Percentiles rank a stretch among this genome's conserved stretches.
Evolutionary conservation across 2,113 vertebrate genomes (phyloP).

Genomic region (Spermophilus dauricus): DNA sequence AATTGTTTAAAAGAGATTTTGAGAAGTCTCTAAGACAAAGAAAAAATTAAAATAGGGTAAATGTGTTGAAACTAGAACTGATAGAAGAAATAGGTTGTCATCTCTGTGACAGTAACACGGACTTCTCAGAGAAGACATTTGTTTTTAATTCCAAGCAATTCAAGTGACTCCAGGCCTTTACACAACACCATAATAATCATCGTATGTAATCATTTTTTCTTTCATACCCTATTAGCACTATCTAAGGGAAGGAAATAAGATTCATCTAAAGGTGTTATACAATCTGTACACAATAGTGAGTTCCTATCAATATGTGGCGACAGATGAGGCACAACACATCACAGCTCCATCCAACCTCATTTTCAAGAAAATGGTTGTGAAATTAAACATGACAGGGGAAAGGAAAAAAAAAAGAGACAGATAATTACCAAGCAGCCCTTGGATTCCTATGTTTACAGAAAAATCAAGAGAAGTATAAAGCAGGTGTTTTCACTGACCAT

Average conservation of each 20-base stretch:
- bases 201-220: conserved; percentile 71
- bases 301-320: conserved; percentile 74
- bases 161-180: conserved; percentile 54
- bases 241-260: conserved; percentile 79
- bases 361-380: conserved; percentile 73
- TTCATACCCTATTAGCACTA: conserved; percentile 80
- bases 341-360: conserved; percentile 69
- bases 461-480: conserved; percentile 58
- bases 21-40: conserved; percentile 44
- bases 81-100: conserved; percentile 66
- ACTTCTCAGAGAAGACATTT: conserved; percentile 69
- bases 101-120: conserved; percentile 57
- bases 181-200: conserved; percentile 67
- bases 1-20: conserved; percentile 58
- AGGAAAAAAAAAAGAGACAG: conserved; percentile 60
- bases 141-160: conserved; percentile 72
- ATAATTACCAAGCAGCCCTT: conserved; percentile 69
- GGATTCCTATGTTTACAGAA: conserved; percentile 71
- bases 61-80: not conserved
- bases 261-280: conserved; percentile 79
- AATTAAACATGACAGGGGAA: conserved; percentile 75
- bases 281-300: conserved; percentile 77
- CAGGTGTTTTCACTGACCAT: not conserved
- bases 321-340: conserved; percentile 74
- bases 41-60: not conserved